Conservation (phyloP, 2,113 vertebrate genomes). For the Ochotona curzoniae region DNA sequence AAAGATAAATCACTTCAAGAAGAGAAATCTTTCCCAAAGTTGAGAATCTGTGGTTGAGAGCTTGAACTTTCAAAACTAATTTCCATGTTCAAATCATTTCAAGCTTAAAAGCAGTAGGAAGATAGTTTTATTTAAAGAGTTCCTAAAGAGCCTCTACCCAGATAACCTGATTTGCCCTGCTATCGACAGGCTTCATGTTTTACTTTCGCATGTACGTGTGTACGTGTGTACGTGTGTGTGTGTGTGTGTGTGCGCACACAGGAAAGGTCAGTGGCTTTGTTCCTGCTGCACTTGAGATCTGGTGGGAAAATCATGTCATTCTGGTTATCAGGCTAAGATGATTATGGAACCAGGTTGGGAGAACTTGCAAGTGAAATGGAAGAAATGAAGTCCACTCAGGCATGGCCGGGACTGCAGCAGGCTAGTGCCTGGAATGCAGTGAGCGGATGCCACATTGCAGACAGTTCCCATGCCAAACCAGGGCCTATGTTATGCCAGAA, state of each 20-base stretch:
- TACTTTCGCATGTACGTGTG: not conserved
- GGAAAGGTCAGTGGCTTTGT: not conserved
- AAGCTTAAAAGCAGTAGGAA: conserved; percentile 53
- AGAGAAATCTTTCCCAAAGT: conserved; percentile 48
- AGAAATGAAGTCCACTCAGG: not conserved
- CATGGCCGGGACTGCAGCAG: not conserved
- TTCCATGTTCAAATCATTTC: conserved; percentile 49
- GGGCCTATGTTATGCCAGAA: not conserved
- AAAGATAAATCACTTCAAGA: conserved; percentile 68
- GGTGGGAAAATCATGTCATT: not conserved
- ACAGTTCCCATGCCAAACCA: conserved; percentile 14
- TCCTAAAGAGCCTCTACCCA: conserved; percentile 19
- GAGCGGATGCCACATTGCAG: not conserved
- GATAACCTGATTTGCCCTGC: not conserved
- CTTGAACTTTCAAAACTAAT: conserved; percentile 47
- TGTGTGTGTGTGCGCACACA: not conserved
- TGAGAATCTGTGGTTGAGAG: conserved; percentile 60
- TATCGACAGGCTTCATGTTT: not conserved
- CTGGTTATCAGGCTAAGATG: not conserved
- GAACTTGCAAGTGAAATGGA: not conserved
- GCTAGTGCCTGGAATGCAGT: not conserved
- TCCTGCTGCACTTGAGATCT: not conserved
- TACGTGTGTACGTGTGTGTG: not conserved
- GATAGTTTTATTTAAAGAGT: not conserved
- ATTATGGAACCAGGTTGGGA: not conserved